A percentile compares a stretch with the other conserved stretches of the same genome.
These are phyloP conservation scores for Micronycteris hirsuta DNA, from an alignment of 2,113 vertebrate genomes.

Conservation along the genomic window DNA sequence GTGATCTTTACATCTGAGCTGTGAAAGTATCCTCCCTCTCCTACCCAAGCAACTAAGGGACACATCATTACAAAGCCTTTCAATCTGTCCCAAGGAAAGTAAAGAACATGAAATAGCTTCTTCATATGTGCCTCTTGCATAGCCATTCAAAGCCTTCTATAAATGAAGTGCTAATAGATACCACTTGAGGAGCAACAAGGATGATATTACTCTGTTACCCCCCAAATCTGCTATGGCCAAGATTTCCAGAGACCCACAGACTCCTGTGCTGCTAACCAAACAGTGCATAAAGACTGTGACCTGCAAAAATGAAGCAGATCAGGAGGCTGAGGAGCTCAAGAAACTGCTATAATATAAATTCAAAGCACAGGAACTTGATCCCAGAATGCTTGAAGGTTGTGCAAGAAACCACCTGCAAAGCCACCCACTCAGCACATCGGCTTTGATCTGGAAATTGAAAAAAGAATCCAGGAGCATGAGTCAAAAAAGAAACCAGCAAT, in stretches of 20 bases:
- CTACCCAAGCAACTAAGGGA: conserved; percentile 79
- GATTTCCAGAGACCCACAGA: conserved; percentile 84
- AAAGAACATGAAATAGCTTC: conserved; percentile 81
- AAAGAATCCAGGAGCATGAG: conserved; percentile 88
- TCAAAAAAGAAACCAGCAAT: conserved; percentile 81
- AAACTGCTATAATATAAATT: conserved; percentile 89
- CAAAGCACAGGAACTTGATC: conserved; percentile 89
- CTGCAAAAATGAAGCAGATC: conserved; percentile 87
- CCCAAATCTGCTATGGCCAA: conserved; percentile 76
- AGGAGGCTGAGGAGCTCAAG: conserved; percentile 88
- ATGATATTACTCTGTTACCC: conserved; percentile 80
- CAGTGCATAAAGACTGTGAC: conserved; percentile 80
- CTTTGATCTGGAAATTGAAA: conserved; percentile 92
- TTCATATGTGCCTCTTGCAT: conserved; percentile 87
- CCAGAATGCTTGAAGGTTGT: conserved; percentile 86
- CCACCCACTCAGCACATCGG: conserved; percentile 86
- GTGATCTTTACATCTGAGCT: conserved; percentile 86
- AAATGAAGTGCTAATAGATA: conserved; percentile 89
- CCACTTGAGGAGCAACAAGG: conserved; percentile 87
- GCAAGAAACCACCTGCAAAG: conserved; percentile 87
- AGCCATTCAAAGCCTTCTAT: conserved; percentile 88
- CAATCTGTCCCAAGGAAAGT: conserved; percentile 88
- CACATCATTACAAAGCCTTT: conserved; percentile 90
- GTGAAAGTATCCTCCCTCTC: conserved; percentile 87
- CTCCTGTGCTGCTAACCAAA: conserved; percentile 87